Conservation (phyloP, 1,140 invertebrate species). For the Achatina immaculata region DNA sequence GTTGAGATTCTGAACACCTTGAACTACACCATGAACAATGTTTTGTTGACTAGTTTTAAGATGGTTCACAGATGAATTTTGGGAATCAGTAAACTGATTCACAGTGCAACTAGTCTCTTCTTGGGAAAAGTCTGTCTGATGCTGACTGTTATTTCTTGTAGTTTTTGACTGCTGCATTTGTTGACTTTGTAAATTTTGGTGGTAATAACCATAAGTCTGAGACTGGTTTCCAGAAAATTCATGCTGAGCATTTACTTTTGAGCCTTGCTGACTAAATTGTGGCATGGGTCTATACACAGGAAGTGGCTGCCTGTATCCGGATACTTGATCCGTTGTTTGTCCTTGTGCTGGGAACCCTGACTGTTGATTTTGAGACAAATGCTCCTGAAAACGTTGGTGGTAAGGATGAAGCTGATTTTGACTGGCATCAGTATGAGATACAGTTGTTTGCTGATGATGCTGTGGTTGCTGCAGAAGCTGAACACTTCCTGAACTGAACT, state of each 20-base stretch:
- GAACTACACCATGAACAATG: not conserved
- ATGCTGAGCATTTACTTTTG: not conserved
- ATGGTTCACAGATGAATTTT: not conserved
- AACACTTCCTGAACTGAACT: not conserved
- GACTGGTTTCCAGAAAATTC: not conserved
- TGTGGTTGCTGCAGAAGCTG: conserved; percentile 7
- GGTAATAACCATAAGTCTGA: not conserved
- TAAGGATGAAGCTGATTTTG: not conserved
- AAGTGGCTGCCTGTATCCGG: conserved; percentile 30
- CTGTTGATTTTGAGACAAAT: not conserved
- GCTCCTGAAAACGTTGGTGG: not conserved
- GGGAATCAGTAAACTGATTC: not conserved
- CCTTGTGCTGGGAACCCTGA: not conserved
- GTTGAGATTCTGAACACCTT: conserved; percentile 22
- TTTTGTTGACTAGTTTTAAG: not conserved
- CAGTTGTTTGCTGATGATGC: not conserved
- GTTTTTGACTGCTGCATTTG: not conserved
- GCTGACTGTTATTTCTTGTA: not conserved
- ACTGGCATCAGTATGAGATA: not conserved
- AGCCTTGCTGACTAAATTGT: not conserved
- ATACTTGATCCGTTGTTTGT: not conserved
- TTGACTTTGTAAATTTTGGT: not conserved
- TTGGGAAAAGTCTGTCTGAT: not conserved
- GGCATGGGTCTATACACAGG: conserved; percentile 17
- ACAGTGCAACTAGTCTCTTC: not conserved